Percentiles rank a stretch among this genome's conserved stretches.
Conservation (phyloP, 2,797 vertebrate species). For the Oreochromis grahami region DNA sequence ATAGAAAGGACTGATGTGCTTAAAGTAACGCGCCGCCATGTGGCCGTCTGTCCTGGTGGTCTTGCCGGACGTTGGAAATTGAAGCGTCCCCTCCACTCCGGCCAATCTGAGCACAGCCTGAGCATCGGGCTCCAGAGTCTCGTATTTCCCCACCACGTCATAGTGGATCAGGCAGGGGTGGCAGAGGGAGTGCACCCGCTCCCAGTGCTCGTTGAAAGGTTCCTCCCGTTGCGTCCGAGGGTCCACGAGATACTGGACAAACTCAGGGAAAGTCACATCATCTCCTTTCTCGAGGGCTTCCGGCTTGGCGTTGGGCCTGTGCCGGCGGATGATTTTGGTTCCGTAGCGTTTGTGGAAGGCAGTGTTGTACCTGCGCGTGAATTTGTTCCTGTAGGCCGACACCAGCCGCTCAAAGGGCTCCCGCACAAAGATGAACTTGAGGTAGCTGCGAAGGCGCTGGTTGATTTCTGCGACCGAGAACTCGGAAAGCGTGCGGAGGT, state of each 20-base stretch:
- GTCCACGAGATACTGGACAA: slow-evolving; percentile 91
- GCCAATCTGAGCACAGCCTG: slow-evolving; percentile 82
- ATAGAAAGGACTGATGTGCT: slow-evolving; percentile 88
- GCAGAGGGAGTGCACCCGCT: slow-evolving; percentile 90
- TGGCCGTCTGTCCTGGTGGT: slow-evolving; percentile 78
- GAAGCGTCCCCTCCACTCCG: slow-evolving; percentile 72
- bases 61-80: slow-evolving; percentile 82
- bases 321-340: slow-evolving; percentile 86
- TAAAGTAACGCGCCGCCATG: slow-evolving; percentile 86
- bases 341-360: slow-evolving; percentile 93
- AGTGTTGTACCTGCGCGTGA: slow-evolving; percentile 88
- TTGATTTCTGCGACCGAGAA: slow-evolving; percentile 87
- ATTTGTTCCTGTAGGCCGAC: slow-evolving; percentile 93
- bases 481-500: slow-evolving; percentile 87
- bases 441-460: slow-evolving; percentile 87
- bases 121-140: slow-evolving; percentile 88
- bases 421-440: slow-evolving; percentile 93
- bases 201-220: slow-evolving; percentile 97
- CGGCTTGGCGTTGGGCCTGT: slow-evolving; percentile 75
- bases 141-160: slow-evolving; percentile 92
- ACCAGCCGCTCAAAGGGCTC: slow-evolving; percentile 94
- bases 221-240: slow-evolving; percentile 86
- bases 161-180: slow-evolving; percentile 95
- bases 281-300: slow-evolving; percentile 81
- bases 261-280: slow-evolving; percentile 89